Evolutionary conservation across 2,113 vertebrate genomes (phyloP), one percentile per base, ranked within the genome.

Genomic region (Melozone crissalis): DNA sequence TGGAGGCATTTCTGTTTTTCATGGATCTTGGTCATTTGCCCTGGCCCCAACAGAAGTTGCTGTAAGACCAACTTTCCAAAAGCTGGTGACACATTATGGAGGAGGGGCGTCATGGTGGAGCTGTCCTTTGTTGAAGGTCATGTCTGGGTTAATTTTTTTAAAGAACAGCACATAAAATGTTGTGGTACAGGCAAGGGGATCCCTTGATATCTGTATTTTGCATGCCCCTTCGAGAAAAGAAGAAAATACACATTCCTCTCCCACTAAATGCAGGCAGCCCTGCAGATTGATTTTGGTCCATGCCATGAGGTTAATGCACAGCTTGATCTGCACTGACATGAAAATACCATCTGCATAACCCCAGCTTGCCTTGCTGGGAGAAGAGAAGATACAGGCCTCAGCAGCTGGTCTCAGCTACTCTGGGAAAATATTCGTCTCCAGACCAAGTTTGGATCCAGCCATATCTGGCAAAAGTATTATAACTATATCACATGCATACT

Each of bases 301-400:
- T 89, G 90, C 93, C 93, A 95, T 94, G 96, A 96, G 93, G 96
- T 96, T 96, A 96, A 93, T 93, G 93, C 90, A 91, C 62, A 81
- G 87, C 52, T 91, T 93, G 93, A 95, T 96, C 93, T 94, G 58
- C 81, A 85, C 49, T 91, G 92, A 96, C 95, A 96, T 93, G 90
- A 95, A 96, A 96, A 96, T 96, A 96, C 95, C 95, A 96, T 96
- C 96, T 96, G 96, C 69, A 91, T 93, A 96, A 95, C 93, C 96
- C 84, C 41, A 0, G 39, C 90, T 94, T 96, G 90, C 84, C 73
- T 96, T 93, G 71, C 84, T 82, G 57, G 90, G 84, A 96, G 87
- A 93, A 87, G 88, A 87, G 84, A 84, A 89, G 93, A 82, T 26
- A 94, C 90, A 91, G 96, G 96, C 87, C 95, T 85, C 87, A 91